A percentile compares a stretch with the other conserved stretches of the same genome.
Conservation (phyloP, 2,113 vertebrate species). For the Ageneiosus marmoratus region DNA sequence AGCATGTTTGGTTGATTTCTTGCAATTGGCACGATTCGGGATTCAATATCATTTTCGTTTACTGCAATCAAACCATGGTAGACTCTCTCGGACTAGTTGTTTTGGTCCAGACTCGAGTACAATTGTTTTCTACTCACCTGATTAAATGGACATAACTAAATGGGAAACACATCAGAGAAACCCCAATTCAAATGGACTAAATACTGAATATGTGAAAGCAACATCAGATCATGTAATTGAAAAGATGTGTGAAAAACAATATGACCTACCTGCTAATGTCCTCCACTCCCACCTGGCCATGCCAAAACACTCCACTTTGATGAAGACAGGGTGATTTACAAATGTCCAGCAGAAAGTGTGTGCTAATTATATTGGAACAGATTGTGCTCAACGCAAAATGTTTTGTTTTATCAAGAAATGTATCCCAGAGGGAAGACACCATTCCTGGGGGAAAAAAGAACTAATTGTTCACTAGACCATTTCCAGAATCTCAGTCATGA, state of each 20-base stretch:
- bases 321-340: neutral
- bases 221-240: neutral
- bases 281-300: neutral
- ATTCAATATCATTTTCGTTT: neutral
- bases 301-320: neutral
- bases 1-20: neutral
- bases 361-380: neutral
- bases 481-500: neutral
- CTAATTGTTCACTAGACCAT: neutral
- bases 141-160: neutral
- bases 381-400: neutral
- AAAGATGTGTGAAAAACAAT: constrained; percentile 1
- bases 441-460: neutral
- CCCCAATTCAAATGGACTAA: neutral
- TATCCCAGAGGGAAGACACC: neutral
- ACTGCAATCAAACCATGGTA: neutral
- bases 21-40: neutral
- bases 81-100: neutral
- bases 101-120: neutral
- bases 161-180: neutral
- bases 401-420: neutral
- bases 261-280: constrained; percentile 4
- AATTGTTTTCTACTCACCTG: neutral
- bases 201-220: neutral
- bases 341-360: neutral